These are phyloP conservation scores for Nemotelus pantherinus DNA, from an alignment of 2,888 invertebrate species.

Conservation along the genomic window DNA sequence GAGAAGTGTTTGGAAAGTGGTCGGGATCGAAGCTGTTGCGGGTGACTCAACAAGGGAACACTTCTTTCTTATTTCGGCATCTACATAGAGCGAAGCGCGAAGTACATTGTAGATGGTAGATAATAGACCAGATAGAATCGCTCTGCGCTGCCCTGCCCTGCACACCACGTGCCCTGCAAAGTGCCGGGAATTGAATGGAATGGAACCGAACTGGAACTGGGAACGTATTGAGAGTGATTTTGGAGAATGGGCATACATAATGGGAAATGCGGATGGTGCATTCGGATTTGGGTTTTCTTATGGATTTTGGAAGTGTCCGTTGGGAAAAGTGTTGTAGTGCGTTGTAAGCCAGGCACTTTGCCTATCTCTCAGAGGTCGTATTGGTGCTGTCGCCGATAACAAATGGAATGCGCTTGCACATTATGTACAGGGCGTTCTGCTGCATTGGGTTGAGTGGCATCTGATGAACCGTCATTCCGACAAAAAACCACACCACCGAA, in stretches of 20 bases:
- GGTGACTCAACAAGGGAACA: constrained; percentile 26
- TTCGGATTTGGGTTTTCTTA: neutral
- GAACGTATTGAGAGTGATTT: constrained; percentile 25
- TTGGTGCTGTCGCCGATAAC: neutral
- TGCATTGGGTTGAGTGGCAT: neutral
- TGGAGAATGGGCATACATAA: neutral
- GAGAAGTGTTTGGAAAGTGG: constrained; percentile 29
- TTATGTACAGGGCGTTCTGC: neutral
- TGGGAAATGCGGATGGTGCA: neutral
- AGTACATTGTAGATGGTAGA: constrained; percentile 7
- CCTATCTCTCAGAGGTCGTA: neutral
- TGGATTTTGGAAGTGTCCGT: constrained; percentile 52
- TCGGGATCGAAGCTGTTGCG: constrained; percentile 23
- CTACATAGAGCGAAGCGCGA: neutral
- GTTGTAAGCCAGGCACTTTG: neutral
- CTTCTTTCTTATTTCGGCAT: neutral
- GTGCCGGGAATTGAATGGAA: neutral
- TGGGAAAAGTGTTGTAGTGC: neutral
- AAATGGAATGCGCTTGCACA: neutral
- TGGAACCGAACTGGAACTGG: constrained; percentile 6
- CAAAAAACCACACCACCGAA: neutral
- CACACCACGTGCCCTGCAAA: constrained; percentile 9
- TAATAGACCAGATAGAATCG: neutral
- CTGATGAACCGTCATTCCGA: neutral
- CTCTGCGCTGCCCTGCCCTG: neutral